Percentiles rank a stretch among this genome's conserved stretches.
Conservation (phyloP, 2,888 invertebrate species). For the Frankliniella intonsa region DNA sequence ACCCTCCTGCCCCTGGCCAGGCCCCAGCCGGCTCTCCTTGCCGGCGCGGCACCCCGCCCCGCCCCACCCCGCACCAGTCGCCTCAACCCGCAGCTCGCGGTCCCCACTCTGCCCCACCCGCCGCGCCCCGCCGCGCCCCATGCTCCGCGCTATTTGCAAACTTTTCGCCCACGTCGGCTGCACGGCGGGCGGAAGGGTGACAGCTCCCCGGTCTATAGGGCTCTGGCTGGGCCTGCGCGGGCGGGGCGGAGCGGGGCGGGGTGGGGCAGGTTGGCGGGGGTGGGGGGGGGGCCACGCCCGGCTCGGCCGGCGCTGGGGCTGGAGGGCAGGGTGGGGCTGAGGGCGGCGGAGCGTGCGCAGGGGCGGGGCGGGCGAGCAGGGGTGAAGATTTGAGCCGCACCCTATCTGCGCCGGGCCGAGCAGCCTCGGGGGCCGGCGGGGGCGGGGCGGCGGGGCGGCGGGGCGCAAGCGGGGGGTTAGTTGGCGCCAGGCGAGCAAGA, state of each 20-base stretch:
- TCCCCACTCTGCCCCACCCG: background rate
- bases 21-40: background rate
- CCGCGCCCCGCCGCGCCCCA: too few relatives aligned
- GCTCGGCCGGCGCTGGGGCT: too few relatives aligned
- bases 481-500: too few relatives aligned
- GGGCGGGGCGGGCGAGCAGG: background rate
- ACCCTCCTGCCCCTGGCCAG: background rate
- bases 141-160: background rate
- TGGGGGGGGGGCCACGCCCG: background rate
- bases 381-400: constrained; percentile 9
- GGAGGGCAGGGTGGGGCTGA: too few relatives aligned
- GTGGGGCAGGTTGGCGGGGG: background rate
- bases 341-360: background rate
- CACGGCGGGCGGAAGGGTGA: background rate
- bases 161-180: constrained; percentile 5
- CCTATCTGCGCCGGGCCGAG: too few relatives aligned
- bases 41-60: background rate
- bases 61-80: background rate
- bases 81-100: background rate
- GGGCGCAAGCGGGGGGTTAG: too few relatives aligned
- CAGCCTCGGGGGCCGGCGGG: background rate
- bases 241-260: background rate
- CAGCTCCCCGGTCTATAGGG: background rate
- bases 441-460: too few relatives aligned
- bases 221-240: background rate